phyloP scores from a whole-genome alignment of 2,888 invertebrate genomes.

The Pachymerium ferrugineum region DNA sequence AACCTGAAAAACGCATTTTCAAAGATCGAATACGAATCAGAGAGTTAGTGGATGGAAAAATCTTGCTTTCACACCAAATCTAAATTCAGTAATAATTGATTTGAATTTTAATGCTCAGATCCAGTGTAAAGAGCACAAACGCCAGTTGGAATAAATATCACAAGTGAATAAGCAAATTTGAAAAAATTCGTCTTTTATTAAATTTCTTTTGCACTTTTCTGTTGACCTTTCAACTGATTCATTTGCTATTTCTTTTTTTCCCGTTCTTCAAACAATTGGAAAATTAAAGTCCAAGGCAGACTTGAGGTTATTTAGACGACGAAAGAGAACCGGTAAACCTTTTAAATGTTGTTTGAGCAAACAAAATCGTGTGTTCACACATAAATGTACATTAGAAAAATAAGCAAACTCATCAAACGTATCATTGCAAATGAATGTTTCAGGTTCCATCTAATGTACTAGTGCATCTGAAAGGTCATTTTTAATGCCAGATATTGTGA shows the following conservation, averaged over 20 bases:
- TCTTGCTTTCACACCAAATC: too few relatives aligned
- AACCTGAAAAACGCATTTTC: background rate
- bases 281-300: background rate
- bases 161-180: background rate
- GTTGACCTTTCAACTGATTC: background rate
- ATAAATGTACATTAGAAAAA: background rate
- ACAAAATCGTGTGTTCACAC: background rate
- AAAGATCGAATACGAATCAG: background rate
- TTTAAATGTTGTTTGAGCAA: background rate
- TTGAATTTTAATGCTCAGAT: too few relatives aligned
- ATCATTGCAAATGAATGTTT: too few relatives aligned
- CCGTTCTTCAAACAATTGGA: background rate
- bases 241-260: background rate
- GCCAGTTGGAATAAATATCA: background rate
- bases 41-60: background rate
- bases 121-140: too few relatives aligned
- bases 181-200: background rate
- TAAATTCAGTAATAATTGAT: too few relatives aligned
- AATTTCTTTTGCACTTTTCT: too few relatives aligned
- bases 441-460: background rate
- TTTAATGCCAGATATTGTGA: background rate
- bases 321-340: background rate
- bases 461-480: background rate
- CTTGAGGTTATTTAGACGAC: background rate
- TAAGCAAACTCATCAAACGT: background rate